Evolutionary conservation across 2,113 vertebrate genomes (phyloP).

Genomic region (Acinonyx jubatus): DNA sequence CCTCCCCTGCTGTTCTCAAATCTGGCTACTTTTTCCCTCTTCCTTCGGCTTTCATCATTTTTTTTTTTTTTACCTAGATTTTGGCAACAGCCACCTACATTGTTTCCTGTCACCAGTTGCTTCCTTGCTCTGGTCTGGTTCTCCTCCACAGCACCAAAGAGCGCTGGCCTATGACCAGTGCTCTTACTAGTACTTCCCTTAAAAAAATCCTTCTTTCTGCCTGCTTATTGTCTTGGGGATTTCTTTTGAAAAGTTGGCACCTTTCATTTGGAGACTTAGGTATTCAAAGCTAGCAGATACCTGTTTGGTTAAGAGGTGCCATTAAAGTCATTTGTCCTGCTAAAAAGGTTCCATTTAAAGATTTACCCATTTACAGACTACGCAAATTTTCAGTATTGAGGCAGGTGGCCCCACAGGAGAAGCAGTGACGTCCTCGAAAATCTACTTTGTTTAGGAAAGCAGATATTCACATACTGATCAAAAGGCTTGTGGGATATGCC

Average conservation of each 20-base stretch:
- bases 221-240: background rate
- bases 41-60: background rate
- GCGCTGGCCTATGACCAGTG: background rate
- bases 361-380: conserved; percentile 59
- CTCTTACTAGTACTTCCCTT: background rate
- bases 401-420: conserved; percentile 60
- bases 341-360: conserved; percentile 60
- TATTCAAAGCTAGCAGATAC: background rate
- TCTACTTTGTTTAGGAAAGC: conserved; percentile 38
- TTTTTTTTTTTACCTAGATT: background rate
- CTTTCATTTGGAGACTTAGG: background rate
- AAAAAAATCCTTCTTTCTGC: background rate
- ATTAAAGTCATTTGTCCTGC: conserved; percentile 46
- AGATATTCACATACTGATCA: conserved; percentile 17
- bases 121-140: background rate
- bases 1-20: background rate
- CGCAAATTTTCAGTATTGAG: conserved; percentile 45
- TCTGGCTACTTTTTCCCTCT: background rate
- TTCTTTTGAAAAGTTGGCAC: background rate
- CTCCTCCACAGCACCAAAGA: background rate
- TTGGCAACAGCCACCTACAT: background rate
- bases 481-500: background rate
- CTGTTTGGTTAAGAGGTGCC: conserved; percentile 22
- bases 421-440: conserved; percentile 42
- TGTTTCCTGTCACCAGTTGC: background rate